Evolutionary conservation across 1,140 invertebrate genomes (phyloP).

Genomic region (Drosophila repleta): DNA sequence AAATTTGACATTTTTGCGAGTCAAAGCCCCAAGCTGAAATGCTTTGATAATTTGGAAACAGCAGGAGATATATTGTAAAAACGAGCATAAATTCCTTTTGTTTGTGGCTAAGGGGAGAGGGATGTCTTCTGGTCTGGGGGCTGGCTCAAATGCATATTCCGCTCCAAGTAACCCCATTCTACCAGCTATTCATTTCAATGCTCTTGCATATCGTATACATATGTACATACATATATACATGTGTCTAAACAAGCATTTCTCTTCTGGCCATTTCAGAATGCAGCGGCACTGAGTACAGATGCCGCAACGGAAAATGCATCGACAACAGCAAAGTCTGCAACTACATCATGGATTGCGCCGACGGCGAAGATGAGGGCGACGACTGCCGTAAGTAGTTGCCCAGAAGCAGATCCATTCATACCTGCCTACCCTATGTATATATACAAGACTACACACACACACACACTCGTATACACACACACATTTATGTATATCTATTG

Average conservation of each 20-base stretch:
- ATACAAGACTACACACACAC: constrained; percentile 20
- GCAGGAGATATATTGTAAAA: too few relatives aligned
- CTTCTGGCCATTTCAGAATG: constrained; percentile 86
- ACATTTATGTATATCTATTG: constrained; percentile 15
- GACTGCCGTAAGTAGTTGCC: constrained; percentile 85
- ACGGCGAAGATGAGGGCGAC: constrained; percentile 86
- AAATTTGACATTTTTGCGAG: too few relatives aligned
- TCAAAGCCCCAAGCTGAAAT: too few relatives aligned
- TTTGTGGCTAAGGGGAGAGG: too few relatives aligned
- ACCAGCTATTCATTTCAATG: too few relatives aligned
- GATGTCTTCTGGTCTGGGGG: too few relatives aligned
- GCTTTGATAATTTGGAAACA: too few relatives aligned
- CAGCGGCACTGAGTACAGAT: constrained; percentile 86
- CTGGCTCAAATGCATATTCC: too few relatives aligned
- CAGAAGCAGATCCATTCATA: constrained; percentile 3
- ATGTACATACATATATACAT: background rate
- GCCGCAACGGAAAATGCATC: constrained; percentile 89
- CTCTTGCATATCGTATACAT: background rate
- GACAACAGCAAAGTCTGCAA: constrained; percentile 86
- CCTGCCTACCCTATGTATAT: constrained; percentile 17
- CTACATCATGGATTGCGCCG: constrained; percentile 86
- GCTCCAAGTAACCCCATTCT: too few relatives aligned
- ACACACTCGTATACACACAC: constrained; percentile 4
- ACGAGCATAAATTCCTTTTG: too few relatives aligned
- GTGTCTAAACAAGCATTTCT: constrained; percentile 3